phyloP scores from a whole-genome alignment of 2,113 vertebrate species.

The Amphiprion ocellaris region DNA sequence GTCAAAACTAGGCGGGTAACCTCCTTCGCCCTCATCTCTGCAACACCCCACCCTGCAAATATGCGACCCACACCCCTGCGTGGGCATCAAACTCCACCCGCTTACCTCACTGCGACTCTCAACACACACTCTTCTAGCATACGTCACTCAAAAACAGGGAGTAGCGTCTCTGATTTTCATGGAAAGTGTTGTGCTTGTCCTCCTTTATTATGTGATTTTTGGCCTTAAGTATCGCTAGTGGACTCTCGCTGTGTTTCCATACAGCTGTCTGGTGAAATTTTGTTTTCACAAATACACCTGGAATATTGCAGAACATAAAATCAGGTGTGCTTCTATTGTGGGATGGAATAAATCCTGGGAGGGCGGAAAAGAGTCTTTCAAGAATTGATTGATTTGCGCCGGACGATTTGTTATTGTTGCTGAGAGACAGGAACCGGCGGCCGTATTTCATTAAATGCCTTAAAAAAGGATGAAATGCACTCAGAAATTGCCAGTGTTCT shows the following conservation, averaged over 20 bases:
- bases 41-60: slow-evolving; percentile 57
- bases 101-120: slow-evolving; percentile 60
- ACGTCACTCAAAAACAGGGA: slow-evolving; percentile 51
- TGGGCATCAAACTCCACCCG: slow-evolving; percentile 63
- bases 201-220: slow-evolving; percentile 45
- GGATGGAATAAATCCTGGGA: slow-evolving; percentile 28
- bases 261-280: slow-evolving; percentile 18
- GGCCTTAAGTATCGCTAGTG: slow-evolving; percentile 29
- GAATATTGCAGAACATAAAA: slow-evolving; percentile 32
- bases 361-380: slow-evolving; percentile 28
- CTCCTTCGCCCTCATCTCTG: slow-evolving; percentile 20
- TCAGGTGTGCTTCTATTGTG: slow-evolving; percentile 32
- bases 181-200: slow-evolving; percentile 63
- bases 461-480: background rate
- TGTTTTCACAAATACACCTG: background rate
- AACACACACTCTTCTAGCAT: background rate
- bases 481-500: background rate
- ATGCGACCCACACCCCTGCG: slow-evolving; percentile 66
- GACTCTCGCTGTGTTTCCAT: slow-evolving; percentile 44
- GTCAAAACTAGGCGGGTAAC: background rate
- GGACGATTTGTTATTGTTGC: slow-evolving; percentile 15
- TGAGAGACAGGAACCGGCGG: background rate
- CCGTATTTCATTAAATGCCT: no score
- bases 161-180: slow-evolving; percentile 45
- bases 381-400: slow-evolving; percentile 4